Evolutionary conservation across 2,113 vertebrate genomes (phyloP).

Genomic region (Morone saxatilis): DNA sequence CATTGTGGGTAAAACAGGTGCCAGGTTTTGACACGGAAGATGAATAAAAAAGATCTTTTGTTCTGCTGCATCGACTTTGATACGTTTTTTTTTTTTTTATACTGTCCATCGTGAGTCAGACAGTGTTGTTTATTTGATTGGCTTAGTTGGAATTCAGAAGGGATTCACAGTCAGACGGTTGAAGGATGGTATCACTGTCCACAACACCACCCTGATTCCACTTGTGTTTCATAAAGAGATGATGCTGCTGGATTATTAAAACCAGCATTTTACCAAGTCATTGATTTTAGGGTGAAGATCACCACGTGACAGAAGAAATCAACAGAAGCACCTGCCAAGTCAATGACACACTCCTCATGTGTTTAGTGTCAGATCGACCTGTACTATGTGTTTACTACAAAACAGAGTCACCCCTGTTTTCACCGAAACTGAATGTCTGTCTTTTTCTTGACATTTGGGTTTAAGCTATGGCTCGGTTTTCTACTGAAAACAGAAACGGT

Average conservation of each 20-base stretch:
- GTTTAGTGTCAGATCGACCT: slow-evolving; percentile 47
- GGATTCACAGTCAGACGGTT: neutral
- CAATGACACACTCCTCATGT: slow-evolving; percentile 1
- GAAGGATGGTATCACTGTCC: neutral
- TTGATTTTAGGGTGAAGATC: slow-evolving; percentile 9
- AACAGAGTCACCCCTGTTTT: slow-evolving; percentile 50
- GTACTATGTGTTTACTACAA: slow-evolving; percentile 67
- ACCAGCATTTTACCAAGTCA: neutral
- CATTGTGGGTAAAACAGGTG: neutral
- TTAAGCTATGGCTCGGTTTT: neutral
- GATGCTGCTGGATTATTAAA: neutral
- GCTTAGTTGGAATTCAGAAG: neutral
- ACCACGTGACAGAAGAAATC: slow-evolving; percentile 8
- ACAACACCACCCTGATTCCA: neutral
- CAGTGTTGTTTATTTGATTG: neutral
- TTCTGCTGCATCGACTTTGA: neutral
- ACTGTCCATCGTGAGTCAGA: neutral
- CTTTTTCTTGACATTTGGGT: slow-evolving; percentile 35
- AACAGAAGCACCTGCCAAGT: slow-evolving; percentile 23
- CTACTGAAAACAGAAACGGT: slow-evolving; percentile 15
- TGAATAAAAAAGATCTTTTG: neutral
- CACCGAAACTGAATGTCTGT: slow-evolving; percentile 18
- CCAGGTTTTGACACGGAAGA: neutral
- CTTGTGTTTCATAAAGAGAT: neutral
- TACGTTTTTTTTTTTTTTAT: neutral